phyloP scores from a whole-genome alignment of 2,888 invertebrate genomes.

The Oligia fasciuncula region DNA sequence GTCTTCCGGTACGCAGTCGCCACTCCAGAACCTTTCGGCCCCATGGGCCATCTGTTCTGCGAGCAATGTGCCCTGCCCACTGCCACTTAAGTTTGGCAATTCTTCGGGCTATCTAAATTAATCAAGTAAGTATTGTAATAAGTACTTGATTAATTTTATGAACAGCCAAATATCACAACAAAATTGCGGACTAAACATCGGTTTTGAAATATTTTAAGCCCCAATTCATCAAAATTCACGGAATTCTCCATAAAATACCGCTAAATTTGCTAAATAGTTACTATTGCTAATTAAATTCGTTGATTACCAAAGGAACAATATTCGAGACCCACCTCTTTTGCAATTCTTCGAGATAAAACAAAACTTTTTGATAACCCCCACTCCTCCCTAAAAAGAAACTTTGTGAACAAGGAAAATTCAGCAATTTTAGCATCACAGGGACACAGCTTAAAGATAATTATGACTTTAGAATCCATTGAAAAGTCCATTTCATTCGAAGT shows the following conservation, averaged over 20 bases:
- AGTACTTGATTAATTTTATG: slow-evolving; percentile 1
- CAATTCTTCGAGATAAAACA: slow-evolving; percentile 53
- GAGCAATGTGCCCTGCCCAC: no score
- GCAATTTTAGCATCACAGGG: slow-evolving; percentile 56
- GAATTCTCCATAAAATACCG: slow-evolving; percentile 23
- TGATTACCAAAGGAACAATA: slow-evolving; percentile 50
- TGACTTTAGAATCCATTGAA: slow-evolving; percentile 64
- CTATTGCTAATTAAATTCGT: slow-evolving; percentile 53
- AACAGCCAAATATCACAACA: not conserved
- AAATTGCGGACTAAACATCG: not conserved
- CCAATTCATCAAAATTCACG: slow-evolving; percentile 29
- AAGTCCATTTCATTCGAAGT: slow-evolving; percentile 65
- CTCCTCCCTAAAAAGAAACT: slow-evolving; percentile 54
- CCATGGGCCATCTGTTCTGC: no score
- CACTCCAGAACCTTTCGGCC: no score
- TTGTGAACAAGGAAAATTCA: slow-evolving; percentile 60
- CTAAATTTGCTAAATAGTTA: slow-evolving; percentile 46
- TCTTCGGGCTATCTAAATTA: no score
- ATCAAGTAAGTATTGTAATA: no score
- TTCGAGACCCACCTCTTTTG: slow-evolving; percentile 38
- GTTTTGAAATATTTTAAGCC: slow-evolving; percentile 2
- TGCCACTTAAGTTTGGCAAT: no score
- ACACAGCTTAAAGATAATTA: slow-evolving; percentile 65
- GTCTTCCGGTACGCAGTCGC: no score
- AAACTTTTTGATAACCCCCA: slow-evolving; percentile 61